Evolutionary conservation across 1,140 invertebrate species (phyloP).

Genomic region (Platorchestia sp.): DNA sequence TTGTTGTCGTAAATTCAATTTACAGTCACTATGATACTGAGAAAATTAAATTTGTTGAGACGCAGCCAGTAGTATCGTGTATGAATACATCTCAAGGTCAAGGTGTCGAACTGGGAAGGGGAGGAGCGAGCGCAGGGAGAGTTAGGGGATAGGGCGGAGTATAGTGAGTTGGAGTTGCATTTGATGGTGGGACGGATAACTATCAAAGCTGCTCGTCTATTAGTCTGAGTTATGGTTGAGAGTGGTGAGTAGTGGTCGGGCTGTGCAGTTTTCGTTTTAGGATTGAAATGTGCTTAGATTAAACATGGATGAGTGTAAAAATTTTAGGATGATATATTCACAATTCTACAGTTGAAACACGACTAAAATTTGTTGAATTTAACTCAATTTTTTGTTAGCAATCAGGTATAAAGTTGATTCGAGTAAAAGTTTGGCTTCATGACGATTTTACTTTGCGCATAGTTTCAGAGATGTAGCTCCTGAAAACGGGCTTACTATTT

Average conservation of each 20-base stretch:
- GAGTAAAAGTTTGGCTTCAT: not conserved
- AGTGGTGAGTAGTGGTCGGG: constrained; percentile 24
- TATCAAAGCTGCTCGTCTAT: constrained; percentile 27
- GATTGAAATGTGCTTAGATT: not conserved
- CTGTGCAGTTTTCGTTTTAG: not conserved
- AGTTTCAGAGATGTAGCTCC: not conserved
- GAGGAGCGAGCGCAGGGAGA: constrained; percentile 35
- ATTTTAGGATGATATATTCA: not conserved
- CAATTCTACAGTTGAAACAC: not conserved
- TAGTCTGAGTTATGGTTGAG: constrained; percentile 52
- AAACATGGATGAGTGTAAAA: not conserved
- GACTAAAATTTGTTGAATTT: not conserved
- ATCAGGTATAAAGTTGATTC: not conserved
- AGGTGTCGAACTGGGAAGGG: constrained; percentile 26
- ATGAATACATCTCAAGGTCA: constrained; percentile 55
- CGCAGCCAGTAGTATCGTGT: not conserved
- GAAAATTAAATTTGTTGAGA: not conserved
- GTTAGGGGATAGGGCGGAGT: constrained; percentile 35
- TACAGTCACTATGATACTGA: not conserved
- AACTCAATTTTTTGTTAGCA: not conserved
- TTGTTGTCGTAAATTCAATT: not conserved
- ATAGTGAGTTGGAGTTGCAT: constrained; percentile 31
- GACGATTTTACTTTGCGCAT: not conserved
- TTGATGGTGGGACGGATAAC: constrained; percentile 39
- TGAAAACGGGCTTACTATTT: constrained; percentile 15